These are phyloP conservation scores for human (Homo sapiens) DNA, from an alignment of 2,113 vertebrate genomes.

Conservation along the genomic window DNA sequence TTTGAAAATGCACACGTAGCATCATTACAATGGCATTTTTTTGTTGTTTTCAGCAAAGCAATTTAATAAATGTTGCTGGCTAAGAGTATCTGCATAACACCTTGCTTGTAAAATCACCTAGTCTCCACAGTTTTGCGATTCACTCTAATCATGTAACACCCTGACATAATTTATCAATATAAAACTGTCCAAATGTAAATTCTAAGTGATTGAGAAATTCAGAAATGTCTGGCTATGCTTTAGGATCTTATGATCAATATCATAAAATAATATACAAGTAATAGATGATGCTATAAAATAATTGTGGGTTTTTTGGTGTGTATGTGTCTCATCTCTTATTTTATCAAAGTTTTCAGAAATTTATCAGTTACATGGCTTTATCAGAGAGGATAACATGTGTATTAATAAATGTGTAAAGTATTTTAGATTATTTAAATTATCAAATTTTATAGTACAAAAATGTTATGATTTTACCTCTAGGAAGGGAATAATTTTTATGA, in stretches of 20 bases:
- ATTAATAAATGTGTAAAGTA: constrained; percentile 11
- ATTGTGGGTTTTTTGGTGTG: not conserved
- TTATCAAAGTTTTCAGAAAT: not conserved
- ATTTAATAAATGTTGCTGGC: not conserved
- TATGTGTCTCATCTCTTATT: not conserved
- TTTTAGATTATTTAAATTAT: constrained; percentile 16
- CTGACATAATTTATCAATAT: constrained; percentile 2
- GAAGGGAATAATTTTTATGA: constrained; percentile 14
- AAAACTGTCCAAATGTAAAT: not conserved
- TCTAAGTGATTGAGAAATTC: not conserved
- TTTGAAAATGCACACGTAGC: not conserved
- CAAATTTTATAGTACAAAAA: not conserved
- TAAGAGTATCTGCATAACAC: not conserved
- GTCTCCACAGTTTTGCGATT: not conserved
- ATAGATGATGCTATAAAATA: not conserved
- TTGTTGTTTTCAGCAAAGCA: not conserved
- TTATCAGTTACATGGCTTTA: not conserved
- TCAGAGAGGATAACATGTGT: not conserved
- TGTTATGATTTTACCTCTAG: not conserved
- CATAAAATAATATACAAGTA: not conserved
- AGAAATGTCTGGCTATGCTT: not conserved
- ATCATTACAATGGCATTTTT: not conserved
- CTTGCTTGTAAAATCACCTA: not conserved
- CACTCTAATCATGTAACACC: not conserved
- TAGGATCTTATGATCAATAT: not conserved